Evolutionary conservation across 2,888 invertebrate species (phyloP).

Genomic region (Drosophila kambysellisi): DNA sequence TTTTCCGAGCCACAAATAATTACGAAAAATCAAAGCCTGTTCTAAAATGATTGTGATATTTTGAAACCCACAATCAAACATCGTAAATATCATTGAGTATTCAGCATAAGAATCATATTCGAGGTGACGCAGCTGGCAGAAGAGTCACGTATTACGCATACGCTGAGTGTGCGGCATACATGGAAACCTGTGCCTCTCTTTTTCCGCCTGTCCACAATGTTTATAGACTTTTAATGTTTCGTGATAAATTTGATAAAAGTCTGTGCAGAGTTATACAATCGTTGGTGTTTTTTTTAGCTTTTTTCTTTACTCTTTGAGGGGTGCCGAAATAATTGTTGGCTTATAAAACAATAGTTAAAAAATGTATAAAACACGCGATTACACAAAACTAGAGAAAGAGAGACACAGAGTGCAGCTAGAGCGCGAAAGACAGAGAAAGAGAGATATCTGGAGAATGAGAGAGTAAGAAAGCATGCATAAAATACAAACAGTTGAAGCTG

Average conservation of each 20-base stretch:
- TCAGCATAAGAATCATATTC: conserved; percentile 29
- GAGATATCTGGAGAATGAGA: conserved; percentile 1
- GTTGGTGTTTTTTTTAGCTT: background rate
- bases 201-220: conserved; percentile 50
- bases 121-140: conserved; percentile 35
- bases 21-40: conserved; percentile 21
- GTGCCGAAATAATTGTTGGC: conserved; percentile 60
- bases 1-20: conserved; percentile 29
- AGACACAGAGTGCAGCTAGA: background rate
- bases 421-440: conserved; percentile 2
- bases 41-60: background rate
- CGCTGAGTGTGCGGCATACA: conserved; percentile 62
- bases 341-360: conserved; percentile 67
- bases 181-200: background rate
- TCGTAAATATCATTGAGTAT: conserved; percentile 3
- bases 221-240: conserved; percentile 53
- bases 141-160: conserved; percentile 70
- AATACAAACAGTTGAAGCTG: conserved; percentile 47
- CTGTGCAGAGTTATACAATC: conserved; percentile 58
- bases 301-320: conserved; percentile 18
- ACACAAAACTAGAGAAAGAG: conserved; percentile 40
- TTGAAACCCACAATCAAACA: conserved; percentile 2
- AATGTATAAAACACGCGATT: conserved; percentile 66
- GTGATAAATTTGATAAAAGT: conserved; percentile 76
- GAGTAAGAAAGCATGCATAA: conserved; percentile 26